A percentile compares a stretch with the other conserved stretches of the same genome.
These are phyloP conservation scores for Dicrostonyx torquatus DNA, from an alignment of 2,797 vertebrate species.

Conservation along the genomic window DNA sequence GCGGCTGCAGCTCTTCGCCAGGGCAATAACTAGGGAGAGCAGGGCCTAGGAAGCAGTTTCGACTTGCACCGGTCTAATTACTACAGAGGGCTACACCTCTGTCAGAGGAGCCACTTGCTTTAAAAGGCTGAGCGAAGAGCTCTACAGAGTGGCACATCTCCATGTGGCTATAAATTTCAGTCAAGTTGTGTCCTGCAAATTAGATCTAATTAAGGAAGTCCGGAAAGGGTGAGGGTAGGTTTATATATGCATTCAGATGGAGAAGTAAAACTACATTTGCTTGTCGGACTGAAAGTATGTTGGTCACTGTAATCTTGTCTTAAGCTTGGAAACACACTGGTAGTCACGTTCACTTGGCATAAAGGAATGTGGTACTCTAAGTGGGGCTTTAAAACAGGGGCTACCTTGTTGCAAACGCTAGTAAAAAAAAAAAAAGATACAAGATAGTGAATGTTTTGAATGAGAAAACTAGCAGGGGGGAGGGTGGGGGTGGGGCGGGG, in stretches of 20 bases:
- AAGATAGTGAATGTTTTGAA: neutral
- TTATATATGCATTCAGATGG: neutral
- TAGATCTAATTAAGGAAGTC: constrained; percentile 53
- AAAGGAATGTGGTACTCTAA: neutral
- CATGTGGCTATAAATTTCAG: constrained; percentile 61
- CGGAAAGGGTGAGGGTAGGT: neutral
- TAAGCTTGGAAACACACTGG: neutral
- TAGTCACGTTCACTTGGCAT: neutral
- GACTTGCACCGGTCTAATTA: constrained; percentile 32
- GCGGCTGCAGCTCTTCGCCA: neutral
- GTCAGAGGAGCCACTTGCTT: constrained; percentile 39
- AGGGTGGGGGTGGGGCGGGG: neutral
- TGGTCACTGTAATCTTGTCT: neutral
- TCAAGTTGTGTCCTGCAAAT: constrained; percentile 40
- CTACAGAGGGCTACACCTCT: neutral
- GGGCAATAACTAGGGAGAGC: neutral
- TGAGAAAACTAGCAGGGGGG: neutral
- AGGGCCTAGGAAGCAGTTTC: neutral
- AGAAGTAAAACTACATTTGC: neutral
- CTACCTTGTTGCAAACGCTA: neutral
- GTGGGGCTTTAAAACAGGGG: neutral
- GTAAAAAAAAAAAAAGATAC: neutral
- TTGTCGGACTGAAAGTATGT: neutral
- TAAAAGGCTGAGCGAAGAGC: constrained; percentile 44
- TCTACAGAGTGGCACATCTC: constrained; percentile 38